These are phyloP conservation scores for Meteorus cinctellus DNA, from an alignment of 2,888 invertebrate species.

Conservation along the genomic window DNA sequence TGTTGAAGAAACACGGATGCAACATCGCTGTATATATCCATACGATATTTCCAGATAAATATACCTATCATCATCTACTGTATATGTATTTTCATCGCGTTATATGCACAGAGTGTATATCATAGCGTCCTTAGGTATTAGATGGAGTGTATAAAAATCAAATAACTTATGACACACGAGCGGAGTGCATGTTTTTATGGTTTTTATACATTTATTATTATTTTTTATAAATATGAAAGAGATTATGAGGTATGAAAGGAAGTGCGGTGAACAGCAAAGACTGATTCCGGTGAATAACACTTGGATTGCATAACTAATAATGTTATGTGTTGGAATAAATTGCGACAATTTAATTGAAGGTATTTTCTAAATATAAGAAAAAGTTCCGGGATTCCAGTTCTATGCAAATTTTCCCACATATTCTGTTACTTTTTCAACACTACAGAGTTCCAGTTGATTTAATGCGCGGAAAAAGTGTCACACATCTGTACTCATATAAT, in stretches of 20 bases:
- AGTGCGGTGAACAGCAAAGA: too few relatives aligned
- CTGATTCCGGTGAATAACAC: too few relatives aligned
- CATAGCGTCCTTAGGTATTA: not conserved
- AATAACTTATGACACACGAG: conserved; percentile 19
- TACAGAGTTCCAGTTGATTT: too few relatives aligned
- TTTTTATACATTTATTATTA: not conserved
- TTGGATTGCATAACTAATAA: too few relatives aligned
- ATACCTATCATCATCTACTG: not conserved
- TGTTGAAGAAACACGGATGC: not conserved
- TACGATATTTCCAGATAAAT: not conserved
- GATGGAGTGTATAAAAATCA: conserved; percentile 28
- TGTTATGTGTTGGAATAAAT: too few relatives aligned
- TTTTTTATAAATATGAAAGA: not conserved
- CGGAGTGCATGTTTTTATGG: not conserved
- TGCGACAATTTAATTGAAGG: too few relatives aligned
- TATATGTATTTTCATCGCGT: conserved; percentile 12
- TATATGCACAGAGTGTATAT: conserved; percentile 5
- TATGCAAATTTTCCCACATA: too few relatives aligned
- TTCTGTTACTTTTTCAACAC: too few relatives aligned
- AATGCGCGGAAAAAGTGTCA: too few relatives aligned
- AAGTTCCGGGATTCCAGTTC: too few relatives aligned
- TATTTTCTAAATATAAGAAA: too few relatives aligned
- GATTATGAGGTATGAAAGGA: not conserved
- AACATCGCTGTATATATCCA: conserved; percentile 1
- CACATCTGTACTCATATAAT: too few relatives aligned